Conservation (phyloP, 2,797 vertebrate genomes). For the Rachycentron canadum region DNA sequence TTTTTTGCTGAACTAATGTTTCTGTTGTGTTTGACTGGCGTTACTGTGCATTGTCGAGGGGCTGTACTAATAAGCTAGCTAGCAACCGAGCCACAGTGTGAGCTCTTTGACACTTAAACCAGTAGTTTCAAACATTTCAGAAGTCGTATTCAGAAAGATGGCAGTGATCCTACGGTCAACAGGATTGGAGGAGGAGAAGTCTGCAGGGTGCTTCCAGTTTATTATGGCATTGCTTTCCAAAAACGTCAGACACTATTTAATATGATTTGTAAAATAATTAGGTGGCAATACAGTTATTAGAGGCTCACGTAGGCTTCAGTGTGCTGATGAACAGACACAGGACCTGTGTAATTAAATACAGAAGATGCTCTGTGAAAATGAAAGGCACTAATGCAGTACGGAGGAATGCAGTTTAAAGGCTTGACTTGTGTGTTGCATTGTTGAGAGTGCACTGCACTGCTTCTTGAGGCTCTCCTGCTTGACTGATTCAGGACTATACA, state of each 20-base stretch:
- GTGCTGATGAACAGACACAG: background rate
- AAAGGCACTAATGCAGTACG: constrained; percentile 31
- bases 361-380: constrained; percentile 8
- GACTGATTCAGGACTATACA: constrained; percentile 71
- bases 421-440: constrained; percentile 50
- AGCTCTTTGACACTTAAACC: background rate
- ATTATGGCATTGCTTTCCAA: constrained; percentile 4
- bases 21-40: constrained; percentile 33
- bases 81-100: constrained; percentile 25
- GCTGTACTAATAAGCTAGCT: constrained; percentile 20
- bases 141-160: constrained; percentile 40
- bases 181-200: background rate
- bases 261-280: background rate
- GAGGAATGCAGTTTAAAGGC: constrained; percentile 31
- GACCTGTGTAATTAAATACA: constrained; percentile 4
- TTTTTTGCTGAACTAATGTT: constrained; percentile 43
- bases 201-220: constrained; percentile 10
- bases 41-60: constrained; percentile 22
- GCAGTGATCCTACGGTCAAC: background rate
- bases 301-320: background rate
- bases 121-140: background rate
- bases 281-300: background rate
- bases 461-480: constrained; percentile 65
- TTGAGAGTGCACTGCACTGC: constrained; percentile 56
- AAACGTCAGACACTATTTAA: background rate